Percentiles rank a stretch among this genome's conserved stretches.
phyloP scores from a whole-genome alignment of 2,797 vertebrate genomes.

The Lerista edwardsae region DNA sequence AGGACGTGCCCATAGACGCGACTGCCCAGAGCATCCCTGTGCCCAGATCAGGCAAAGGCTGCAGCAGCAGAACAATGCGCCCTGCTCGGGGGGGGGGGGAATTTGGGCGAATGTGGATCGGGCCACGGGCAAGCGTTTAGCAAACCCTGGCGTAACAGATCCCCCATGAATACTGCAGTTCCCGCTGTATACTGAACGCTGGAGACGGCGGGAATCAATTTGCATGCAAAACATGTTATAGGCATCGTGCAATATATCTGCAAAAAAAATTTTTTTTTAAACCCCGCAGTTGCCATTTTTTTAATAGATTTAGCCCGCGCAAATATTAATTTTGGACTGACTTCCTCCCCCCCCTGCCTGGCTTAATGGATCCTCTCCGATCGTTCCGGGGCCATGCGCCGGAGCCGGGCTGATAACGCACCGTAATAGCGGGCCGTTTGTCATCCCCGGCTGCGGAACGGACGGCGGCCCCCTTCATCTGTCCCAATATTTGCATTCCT shows the following conservation, averaged over 20 bases:
- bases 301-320: background rate
- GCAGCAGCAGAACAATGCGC: no score
- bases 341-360: no score
- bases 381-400: background rate
- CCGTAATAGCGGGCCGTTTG: background rate
- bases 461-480: background rate
- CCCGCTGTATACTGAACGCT: background rate
- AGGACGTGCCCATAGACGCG: no score
- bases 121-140: no score
- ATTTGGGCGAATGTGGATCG: no score
- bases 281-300: background rate
- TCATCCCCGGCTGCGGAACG: background rate
- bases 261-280: background rate
- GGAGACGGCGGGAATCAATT: background rate
- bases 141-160: no score
- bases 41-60: no score
- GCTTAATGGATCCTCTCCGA: background rate
- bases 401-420: background rate
- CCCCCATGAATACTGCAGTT: no score
- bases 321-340: background rate
- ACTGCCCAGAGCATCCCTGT: no score
- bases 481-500: background rate
- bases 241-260: background rate
- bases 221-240: background rate
- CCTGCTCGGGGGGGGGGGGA: no score